Evolutionary conservation across 2,888 invertebrate genomes (phyloP).

Genomic region (Latrodectus hesperus): DNA sequence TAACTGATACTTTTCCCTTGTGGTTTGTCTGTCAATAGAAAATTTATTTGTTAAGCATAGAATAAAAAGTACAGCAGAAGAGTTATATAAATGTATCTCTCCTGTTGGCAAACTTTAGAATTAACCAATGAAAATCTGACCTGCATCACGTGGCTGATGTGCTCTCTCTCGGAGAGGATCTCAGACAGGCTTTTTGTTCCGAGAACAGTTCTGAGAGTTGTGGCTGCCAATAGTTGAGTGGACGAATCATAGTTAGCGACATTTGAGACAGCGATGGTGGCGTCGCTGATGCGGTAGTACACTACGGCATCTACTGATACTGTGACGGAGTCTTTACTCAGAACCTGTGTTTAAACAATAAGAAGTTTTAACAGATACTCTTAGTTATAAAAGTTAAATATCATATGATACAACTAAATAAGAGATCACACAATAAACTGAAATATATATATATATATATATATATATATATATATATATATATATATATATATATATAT

Average conservation of each 20-base stretch:
- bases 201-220: constrained; percentile 83
- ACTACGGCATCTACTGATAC: constrained; percentile 74
- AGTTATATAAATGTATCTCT: too few relatives aligned
- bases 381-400: too few relatives aligned
- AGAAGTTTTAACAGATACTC: too few relatives aligned
- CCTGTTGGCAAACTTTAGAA: neutral
- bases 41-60: too few relatives aligned
- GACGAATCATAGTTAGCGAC: constrained; percentile 84
- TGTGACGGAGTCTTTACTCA: constrained; percentile 73
- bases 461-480: too few relatives aligned
- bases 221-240: constrained; percentile 85
- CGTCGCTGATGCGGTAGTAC: constrained; percentile 87
- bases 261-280: constrained; percentile 97
- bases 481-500: too few relatives aligned
- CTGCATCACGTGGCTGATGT: constrained; percentile 94
- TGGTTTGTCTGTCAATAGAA: too few relatives aligned
- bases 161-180: constrained; percentile 95
- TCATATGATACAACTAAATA: too few relatives aligned
- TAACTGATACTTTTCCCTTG: too few relatives aligned
- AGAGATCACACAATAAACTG: too few relatives aligned
- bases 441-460: too few relatives aligned
- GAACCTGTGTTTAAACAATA: constrained; percentile 62
- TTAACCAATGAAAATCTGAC: constrained; percentile 64
- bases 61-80: too few relatives aligned
- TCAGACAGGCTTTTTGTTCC: constrained; percentile 96